Evolutionary conservation across 1,140 invertebrate species (phyloP), one percentile per base, ranked within the genome.

Genomic region (Mactra quadrangularis): DNA sequence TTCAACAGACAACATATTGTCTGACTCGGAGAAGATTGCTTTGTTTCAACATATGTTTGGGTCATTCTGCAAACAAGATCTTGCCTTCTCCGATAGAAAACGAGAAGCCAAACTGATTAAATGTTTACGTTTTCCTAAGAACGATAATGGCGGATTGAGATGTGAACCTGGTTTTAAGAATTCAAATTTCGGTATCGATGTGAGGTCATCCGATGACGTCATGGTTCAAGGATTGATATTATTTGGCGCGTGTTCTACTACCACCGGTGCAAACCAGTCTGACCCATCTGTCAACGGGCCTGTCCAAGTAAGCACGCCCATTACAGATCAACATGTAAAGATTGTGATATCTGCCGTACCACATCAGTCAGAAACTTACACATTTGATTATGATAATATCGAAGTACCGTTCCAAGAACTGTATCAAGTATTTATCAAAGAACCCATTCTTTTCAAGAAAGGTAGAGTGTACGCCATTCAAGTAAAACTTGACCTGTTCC

Each of bases 161-260:
- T 81, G 77, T 38, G 77, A 81, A 60, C 77, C 77, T 41, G 77
- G 77, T 35, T 81, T 81, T 64, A 81, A 81, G 41, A 81, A 81
- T 52, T 81, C 77, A 7, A 81, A 81, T 50, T 81, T 81, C 50
- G 77, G 77, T 33, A 81, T 81, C 22, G 77, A 81, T 29, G 64
- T 81, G n/a, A 45, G 77, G 19, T 68, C 53, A n/a, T 81, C 77
- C 31, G 77, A 81, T n/a, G 77, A 81, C 33, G 45, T 81, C 0
- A 81, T 81, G 77, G 35, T 81, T 27, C 77, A 81, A 33, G 77
- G 77, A 13, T 19, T 81, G 19, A 71, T 81, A 25, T 29, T 81
- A 17, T 81, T 81, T 60, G 77, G 77, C 19, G 77, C 66, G 22
- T 81, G 64, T 53, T 59, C 77, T 41, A 81, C 50, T 53, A 71